A percentile compares a stretch with the other conserved stretches of the same genome.
These are phyloP conservation scores for Syncerus caffer DNA, from an alignment of 2,797 vertebrate species.

Conservation along the genomic window DNA sequence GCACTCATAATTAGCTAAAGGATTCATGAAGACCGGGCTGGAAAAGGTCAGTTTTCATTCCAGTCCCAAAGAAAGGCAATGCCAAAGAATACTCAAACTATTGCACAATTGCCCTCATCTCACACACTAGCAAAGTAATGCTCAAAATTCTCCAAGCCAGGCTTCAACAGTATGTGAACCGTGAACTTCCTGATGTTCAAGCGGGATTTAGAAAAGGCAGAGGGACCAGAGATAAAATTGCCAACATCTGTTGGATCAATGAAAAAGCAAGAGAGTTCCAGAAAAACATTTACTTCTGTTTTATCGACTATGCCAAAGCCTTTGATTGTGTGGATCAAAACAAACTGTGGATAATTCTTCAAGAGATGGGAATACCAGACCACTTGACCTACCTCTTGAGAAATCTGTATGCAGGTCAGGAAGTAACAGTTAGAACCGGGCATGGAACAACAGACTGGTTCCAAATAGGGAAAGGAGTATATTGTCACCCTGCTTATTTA, in stretches of 20 bases:
- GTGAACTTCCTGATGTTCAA: neutral
- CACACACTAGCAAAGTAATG: neutral
- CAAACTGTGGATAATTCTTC: neutral
- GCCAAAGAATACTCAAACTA: neutral
- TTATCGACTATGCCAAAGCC: neutral
- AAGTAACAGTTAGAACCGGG: rapidly evolving
- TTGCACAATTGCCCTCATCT: neutral
- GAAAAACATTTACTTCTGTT: neutral
- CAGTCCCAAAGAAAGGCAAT: neutral
- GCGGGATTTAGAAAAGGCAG: neutral
- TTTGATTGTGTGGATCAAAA: neutral
- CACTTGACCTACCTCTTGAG: neutral
- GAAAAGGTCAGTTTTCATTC: neutral
- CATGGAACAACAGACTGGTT: neutral
- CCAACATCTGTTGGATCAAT: neutral
- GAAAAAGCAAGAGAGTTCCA: neutral
- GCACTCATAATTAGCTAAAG: neutral
- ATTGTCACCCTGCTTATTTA: neutral
- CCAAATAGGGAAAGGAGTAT: neutral
- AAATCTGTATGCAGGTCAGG: neutral
- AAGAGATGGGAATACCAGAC: neutral
- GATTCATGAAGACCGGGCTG: rapidly evolving
- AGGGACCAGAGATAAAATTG: neutral
- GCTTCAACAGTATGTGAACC: neutral
- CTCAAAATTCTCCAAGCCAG: neutral